These are phyloP conservation scores for Aleiodes sp. DNA, from an alignment of 1,140 invertebrate species.

Conservation along the genomic window DNA sequence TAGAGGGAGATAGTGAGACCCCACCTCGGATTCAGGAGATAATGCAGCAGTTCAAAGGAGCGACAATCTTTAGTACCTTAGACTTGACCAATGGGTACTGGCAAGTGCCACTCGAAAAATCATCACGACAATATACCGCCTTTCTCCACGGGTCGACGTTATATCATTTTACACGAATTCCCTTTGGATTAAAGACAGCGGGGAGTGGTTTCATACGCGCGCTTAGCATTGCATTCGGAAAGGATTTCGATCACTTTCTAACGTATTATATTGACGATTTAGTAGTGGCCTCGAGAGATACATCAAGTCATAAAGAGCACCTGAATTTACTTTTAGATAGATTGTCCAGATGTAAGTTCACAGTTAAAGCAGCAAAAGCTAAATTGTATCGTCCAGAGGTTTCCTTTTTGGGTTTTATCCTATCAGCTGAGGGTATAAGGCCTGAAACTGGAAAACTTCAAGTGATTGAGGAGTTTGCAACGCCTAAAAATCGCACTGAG, in stretches of 20 bases:
- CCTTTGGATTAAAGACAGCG: not conserved
- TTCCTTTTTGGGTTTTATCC: slow-evolving; percentile 2
- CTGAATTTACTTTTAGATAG: not conserved
- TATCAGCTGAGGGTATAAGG: not conserved
- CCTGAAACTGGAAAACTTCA: not conserved
- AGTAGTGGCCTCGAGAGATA: not conserved
- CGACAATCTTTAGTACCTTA: not conserved
- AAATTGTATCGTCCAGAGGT: not conserved
- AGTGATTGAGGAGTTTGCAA: not conserved
- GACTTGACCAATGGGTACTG: not conserved
- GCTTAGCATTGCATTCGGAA: not conserved
- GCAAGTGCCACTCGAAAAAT: not conserved
- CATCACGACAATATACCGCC: not conserved
- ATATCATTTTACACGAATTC: not conserved
- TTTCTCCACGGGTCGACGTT: not conserved
- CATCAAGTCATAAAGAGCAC: not conserved
- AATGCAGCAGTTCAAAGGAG: not conserved
- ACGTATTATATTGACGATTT: slow-evolving; percentile 13
- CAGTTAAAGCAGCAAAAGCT: not conserved
- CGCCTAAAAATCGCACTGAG: not conserved
- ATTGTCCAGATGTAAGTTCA: not conserved
- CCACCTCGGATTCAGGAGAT: not conserved
- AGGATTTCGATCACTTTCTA: not conserved
- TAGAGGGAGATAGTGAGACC: not conserved
- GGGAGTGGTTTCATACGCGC: slow-evolving; percentile 9